Evolutionary conservation across 2,888 invertebrate species (phyloP).

Genomic region (Germaria angustata): DNA sequence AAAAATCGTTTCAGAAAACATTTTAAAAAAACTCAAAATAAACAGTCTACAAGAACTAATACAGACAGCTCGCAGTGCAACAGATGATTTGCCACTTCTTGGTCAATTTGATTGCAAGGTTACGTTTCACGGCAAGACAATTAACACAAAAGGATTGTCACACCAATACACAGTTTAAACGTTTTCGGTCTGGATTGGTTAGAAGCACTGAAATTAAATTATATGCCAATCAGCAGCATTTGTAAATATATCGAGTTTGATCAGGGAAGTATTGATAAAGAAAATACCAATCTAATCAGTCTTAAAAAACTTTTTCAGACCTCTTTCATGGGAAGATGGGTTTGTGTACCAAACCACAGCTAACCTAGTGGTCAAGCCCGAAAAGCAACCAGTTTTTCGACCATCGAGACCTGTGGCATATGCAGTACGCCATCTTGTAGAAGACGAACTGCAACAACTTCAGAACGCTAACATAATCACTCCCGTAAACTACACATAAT

Average conservation of each 20-base stretch:
- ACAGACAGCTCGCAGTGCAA: constrained; percentile 49
- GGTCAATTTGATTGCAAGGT: constrained; percentile 46
- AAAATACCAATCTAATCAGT: constrained; percentile 12
- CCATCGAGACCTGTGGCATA: no score
- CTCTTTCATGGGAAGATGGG: constrained; percentile 57
- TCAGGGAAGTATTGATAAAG: no score
- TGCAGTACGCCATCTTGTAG: no score
- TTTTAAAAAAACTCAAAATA: constrained; percentile 32
- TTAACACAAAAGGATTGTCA: constrained; percentile 32
- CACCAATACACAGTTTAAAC: no score
- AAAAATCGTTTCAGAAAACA: constrained; percentile 49
- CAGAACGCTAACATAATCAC: no score
- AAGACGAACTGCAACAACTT: no score
- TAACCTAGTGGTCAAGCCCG: constrained; percentile 59
- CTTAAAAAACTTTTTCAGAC: constrained; percentile 49
- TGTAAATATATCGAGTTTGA: constrained; percentile 39
- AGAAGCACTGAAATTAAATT: constrained; percentile 42
- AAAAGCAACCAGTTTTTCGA: constrained; percentile 62
- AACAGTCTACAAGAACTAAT: not conserved
- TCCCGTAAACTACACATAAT: no score
- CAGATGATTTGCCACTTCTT: constrained; percentile 37
- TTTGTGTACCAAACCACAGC: constrained; percentile 62
- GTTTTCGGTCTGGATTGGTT: no score
- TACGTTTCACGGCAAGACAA: constrained; percentile 1
- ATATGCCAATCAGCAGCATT: constrained; percentile 55